Evolutionary conservation across 2,113 vertebrate species (phyloP).

Genomic region (Barnardius zonarius): DNA sequence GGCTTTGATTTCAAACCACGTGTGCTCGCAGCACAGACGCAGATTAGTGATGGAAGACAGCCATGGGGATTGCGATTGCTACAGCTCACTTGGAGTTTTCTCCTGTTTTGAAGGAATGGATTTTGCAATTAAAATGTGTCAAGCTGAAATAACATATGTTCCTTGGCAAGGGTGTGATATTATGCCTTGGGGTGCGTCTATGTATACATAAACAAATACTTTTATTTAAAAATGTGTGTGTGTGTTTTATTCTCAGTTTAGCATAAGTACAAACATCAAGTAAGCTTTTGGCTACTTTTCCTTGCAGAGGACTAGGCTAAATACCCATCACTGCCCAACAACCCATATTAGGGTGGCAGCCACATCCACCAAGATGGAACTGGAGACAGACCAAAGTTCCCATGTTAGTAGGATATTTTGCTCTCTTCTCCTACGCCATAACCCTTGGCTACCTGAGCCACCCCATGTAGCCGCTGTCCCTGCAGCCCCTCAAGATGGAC

Average conservation of each 20-base stretch:
- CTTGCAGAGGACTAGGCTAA: not conserved
- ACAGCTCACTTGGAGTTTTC: constrained; percentile 3
- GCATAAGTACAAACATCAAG: not conserved
- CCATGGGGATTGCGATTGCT: not conserved
- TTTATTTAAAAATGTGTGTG: not conserved
- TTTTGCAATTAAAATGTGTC: constrained; percentile 50
- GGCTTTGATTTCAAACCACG: constrained; percentile 32
- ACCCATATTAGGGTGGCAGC: not conserved
- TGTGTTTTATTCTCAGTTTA: not conserved
- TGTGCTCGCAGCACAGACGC: not conserved
- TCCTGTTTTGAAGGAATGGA: not conserved
- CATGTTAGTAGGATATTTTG: rapidly evolving
- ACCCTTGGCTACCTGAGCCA: not conserved
- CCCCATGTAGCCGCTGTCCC: not conserved
- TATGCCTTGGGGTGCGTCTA: constrained; percentile 20
- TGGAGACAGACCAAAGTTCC: not conserved
- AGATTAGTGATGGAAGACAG: constrained; percentile 28
- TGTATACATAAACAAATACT: constrained; percentile 6
- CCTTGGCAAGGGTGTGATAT: not conserved
- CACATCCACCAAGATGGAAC: not conserved
- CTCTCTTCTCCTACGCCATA: not conserved
- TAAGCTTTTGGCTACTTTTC: not conserved
- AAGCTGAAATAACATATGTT: constrained; percentile 39
- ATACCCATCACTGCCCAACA: not conserved
- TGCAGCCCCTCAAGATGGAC: not conserved